A percentile compares a stretch with the other conserved stretches of the same genome.
phyloP scores from a whole-genome alignment of 2,113 vertebrate genomes.

The Myotis yumanensis region DNA sequence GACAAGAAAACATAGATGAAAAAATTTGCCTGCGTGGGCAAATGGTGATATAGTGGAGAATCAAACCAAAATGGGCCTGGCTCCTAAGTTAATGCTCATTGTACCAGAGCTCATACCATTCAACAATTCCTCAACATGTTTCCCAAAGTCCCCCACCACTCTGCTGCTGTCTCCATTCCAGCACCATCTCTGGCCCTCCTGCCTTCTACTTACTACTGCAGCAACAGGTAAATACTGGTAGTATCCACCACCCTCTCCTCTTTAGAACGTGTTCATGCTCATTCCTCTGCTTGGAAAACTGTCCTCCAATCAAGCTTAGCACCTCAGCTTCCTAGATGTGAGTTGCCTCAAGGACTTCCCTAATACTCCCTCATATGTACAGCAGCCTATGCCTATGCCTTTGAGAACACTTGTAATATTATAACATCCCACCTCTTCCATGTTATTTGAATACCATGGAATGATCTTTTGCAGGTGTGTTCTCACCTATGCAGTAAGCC shows the following conservation, averaged over 20 bases:
- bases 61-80: not conserved
- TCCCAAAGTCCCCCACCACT: fast-evolving
- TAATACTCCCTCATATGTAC: not conserved
- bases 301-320: not conserved
- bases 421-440: too few relatives aligned
- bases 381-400: not conserved
- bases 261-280: not conserved
- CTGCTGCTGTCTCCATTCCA: not conserved
- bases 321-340: not conserved
- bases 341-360: not conserved
- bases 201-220: not conserved
- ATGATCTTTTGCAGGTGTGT: not conserved
- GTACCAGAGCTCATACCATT: not conserved
- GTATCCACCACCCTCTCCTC: not conserved
- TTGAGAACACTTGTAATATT: not conserved
- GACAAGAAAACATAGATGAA: not conserved
- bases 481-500: not conserved
- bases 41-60: not conserved
- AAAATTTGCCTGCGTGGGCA: not conserved
- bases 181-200: not conserved
- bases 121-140: not conserved
- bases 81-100: not conserved
- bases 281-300: not conserved
- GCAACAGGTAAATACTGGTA: not conserved
- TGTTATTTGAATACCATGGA: not conserved